Evolutionary conservation across 1,140 invertebrate species (phyloP), one percentile per base, ranked within the genome.

Genomic region (Drosophila nigromelanica): DNA sequence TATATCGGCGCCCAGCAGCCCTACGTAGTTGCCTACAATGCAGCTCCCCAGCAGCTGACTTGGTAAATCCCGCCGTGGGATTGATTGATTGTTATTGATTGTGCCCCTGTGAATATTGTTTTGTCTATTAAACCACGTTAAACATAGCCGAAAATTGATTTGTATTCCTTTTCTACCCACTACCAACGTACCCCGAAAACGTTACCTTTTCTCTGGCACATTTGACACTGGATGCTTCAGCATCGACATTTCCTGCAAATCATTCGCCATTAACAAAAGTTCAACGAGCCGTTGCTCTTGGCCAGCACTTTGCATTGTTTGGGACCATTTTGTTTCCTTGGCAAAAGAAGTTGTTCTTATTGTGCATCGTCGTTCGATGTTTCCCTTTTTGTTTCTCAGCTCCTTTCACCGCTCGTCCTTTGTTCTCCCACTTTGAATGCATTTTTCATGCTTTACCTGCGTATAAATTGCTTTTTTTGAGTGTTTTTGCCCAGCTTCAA

Each of bases 1-100:
- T 87, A 78, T 35, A 27, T 82, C 5, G 67, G 67, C 4, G 70
- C 59, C 15, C 81, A 86, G 67, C 81, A 86, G 39, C 82, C 78
- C 18, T 86, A 78, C 10, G 39, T 75, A 6, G 61, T 86, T 7
- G 71, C 82, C 67, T 87, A 78, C 64, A 78, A 39, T 71, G 63
- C 63, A 27, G 71, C 70, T 27, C 45, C 59, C 5, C 81, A 86
- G 70, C 82, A 82, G 50, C 52, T 89, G 48, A 52, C 56, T 14
- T 86, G 82, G 81, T 86, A 66, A 72, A 27, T 14, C 6, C 11
- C 27, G 3, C 8, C 11, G 2, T 30, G 30, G 8, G 8, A 56
- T 18, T 45, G 21, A 47, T 42, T 18, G 18, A 67, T 39, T 68
- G 56, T 72, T 72, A 67, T 42, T 33, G 42, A 59, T 50, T 50